Evolutionary conservation across 2,113 vertebrate species (phyloP), one percentile per base, ranked within the genome.

Genomic region (Festucalex cinctus): DNA sequence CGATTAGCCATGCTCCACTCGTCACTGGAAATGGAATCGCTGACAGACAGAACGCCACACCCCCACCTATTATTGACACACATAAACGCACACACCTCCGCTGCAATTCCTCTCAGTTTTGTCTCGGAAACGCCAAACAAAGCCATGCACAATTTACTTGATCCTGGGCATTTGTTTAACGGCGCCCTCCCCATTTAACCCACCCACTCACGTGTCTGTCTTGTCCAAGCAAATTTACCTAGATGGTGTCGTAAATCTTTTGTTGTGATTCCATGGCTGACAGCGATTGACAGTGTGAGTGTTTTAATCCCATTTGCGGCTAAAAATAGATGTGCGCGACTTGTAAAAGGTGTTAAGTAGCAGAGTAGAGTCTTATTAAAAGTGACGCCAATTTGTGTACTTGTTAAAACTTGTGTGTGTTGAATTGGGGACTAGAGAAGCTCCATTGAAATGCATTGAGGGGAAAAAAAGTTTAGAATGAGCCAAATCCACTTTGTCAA

Each of bases 1-100:
- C 90, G 91, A 94, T 94, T 94, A 92, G 92, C 82, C 94, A 94
- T 91, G 92, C 90, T 91, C 75, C 75, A 87, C 87, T 89, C 93
- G 92, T 93, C 89, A 88, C 75, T 83, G 86, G 90, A 87, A 92
- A 93, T 92, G 93, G 92, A 93, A 89, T 91, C 80, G 73, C 82
- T 88, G 86, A 88, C 73, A 82, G 90, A 88, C 85, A 78, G 84
- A 77, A 89, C 89, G 85, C 79, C 88, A 5, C 0, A 5, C 20
- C 19, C 7, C 20, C 22, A 54, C 14, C 53, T 26, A 51, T 22
- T 26, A 53, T 51, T 51, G 12, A 28, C 54, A 57, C 12, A 22
- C 48, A 51, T 9, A 51, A 20, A 51, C 20, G 5, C 48, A 49
- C 48, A 49, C 53, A 28, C 53, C n/a, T 76, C 71, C 71, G 63